phyloP scores from a whole-genome alignment of 2,113 vertebrate genomes.

The Sebastes schlegelii region DNA sequence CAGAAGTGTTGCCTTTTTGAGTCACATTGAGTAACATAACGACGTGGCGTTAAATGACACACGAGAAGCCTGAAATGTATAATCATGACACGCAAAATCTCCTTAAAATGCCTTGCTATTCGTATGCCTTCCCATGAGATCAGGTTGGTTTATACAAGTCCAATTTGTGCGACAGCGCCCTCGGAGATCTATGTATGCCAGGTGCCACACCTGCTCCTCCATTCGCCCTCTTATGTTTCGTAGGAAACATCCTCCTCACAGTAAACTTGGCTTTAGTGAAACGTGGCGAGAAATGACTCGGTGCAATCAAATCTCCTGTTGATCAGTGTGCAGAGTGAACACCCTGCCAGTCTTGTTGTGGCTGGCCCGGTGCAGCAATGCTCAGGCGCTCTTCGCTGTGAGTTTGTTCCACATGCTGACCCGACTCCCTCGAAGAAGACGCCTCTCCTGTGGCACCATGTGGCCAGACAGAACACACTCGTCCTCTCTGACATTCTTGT shows the following conservation, averaged over 20 bases:
- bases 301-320: constrained; percentile 37
- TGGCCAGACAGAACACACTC: constrained; percentile 64
- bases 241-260: background rate
- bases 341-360: constrained; percentile 12
- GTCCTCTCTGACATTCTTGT: constrained; percentile 55
- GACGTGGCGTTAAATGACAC: too few relatives aligned
- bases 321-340: constrained; percentile 18
- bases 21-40: too few relatives aligned
- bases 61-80: too few relatives aligned
- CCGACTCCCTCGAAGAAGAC: constrained; percentile 55
- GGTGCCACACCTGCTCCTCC: constrained; percentile 10
- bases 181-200: constrained; percentile 4
- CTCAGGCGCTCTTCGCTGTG: constrained; percentile 43
- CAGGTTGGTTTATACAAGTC: background rate
- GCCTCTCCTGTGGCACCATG: constrained; percentile 65
- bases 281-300: constrained; percentile 11
- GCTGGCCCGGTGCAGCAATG: constrained; percentile 24
- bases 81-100: too few relatives aligned
- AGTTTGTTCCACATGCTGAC: constrained; percentile 62
- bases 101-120: too few relatives aligned
- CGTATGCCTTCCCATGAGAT: too few relatives aligned
- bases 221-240: background rate
- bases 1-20: background rate
- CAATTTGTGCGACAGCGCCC: background rate
- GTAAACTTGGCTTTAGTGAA: constrained; percentile 15